Evolutionary conservation across 2,888 invertebrate species (phyloP).

Genomic region (Hirtodrosophila confusa): DNA sequence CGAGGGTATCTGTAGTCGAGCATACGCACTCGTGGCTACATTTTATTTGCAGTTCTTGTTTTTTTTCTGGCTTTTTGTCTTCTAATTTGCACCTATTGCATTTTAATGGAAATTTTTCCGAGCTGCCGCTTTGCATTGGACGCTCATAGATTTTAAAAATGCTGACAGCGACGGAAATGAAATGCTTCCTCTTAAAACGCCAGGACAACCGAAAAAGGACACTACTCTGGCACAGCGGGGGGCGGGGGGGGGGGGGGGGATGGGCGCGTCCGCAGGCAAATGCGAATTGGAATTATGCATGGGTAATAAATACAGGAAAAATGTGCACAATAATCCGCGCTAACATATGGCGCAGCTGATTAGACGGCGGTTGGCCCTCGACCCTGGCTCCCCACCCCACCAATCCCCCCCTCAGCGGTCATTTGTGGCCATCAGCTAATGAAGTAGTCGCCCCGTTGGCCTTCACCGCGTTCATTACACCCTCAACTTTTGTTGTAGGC

Average conservation of each 20-base stretch:
- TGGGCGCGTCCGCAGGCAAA: too few species aligned
- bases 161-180: constrained; percentile 82
- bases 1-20: neutral
- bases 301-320: constrained; percentile 61
- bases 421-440: constrained; percentile 39
- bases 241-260: rapidly evolving
- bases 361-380: constrained; percentile 36
- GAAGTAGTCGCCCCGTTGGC: constrained; percentile 57
- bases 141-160: constrained; percentile 81
- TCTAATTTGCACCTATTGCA: constrained; percentile 76
- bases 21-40: constrained; percentile 5
- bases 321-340: constrained; percentile 57
- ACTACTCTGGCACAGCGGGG: neutral
- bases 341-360: constrained; percentile 75
- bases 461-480: constrained; percentile 61
- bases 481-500: constrained; percentile 20
- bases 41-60: constrained; percentile 37
- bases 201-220: constrained; percentile 16
- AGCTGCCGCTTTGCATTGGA: constrained; percentile 65
- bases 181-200: constrained; percentile 65
- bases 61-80: constrained; percentile 44
- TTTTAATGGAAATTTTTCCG: constrained; percentile 71
- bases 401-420: constrained; percentile 3
- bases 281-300: constrained; percentile 47
- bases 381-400: neutral